These are phyloP conservation scores for Hypomesus transpacificus DNA, from an alignment of 2,113 vertebrate species.

Conservation along the genomic window DNA sequence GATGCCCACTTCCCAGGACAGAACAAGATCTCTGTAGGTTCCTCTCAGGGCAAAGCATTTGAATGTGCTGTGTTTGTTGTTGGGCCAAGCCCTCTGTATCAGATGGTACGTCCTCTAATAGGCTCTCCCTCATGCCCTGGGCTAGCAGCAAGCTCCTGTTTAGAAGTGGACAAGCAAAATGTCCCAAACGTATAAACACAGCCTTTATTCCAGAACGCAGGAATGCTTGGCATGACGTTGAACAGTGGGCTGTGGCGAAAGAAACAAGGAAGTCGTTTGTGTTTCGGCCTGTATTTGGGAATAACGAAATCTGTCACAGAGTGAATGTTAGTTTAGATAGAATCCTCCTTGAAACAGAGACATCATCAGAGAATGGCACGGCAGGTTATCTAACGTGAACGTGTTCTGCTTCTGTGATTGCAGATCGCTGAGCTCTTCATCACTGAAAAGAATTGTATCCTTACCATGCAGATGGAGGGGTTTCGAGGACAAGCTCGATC, in stretches of 20 bases:
- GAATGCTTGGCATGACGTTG: constrained; percentile 49
- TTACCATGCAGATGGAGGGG: constrained; percentile 40
- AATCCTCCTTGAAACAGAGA: too few relatives aligned
- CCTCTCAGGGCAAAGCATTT: constrained; percentile 19
- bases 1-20: background rate
- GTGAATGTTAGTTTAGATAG: too few relatives aligned
- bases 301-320: background rate
- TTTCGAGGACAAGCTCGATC: background rate
- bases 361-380: too few relatives aligned
- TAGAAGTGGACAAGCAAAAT: constrained; percentile 42
- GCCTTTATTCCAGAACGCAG: constrained; percentile 44
- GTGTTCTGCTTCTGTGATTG: constrained; percentile 38
- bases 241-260: constrained; percentile 18
- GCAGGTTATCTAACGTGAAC: background rate
- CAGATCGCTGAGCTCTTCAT: constrained; percentile 79
- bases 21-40: background rate
- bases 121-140: constrained; percentile 14
- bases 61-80: constrained; percentile 16
- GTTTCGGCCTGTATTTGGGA: background rate
- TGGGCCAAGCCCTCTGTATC: constrained; percentile 17
- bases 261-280: background rate
- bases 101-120: constrained; percentile 22
- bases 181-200: constrained; percentile 54
- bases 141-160: constrained; percentile 19
- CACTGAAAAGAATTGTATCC: constrained; percentile 79